Evolutionary conservation across 2,113 vertebrate species (phyloP).

Genomic region (Myxocyprinus asiaticus): DNA sequence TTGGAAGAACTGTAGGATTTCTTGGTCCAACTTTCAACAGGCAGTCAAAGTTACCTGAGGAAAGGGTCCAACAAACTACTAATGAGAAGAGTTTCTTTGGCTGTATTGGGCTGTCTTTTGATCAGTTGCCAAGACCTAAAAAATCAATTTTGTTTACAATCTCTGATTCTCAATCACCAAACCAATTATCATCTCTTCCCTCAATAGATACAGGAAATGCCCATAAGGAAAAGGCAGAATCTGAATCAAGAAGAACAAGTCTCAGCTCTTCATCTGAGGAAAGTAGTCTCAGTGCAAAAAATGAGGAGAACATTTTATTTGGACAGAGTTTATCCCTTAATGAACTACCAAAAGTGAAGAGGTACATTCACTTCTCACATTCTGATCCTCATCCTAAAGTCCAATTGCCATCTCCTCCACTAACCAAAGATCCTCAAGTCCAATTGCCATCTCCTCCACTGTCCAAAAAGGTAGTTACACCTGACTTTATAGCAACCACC

Average conservation of each 20-base stretch:
- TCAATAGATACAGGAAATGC: neutral
- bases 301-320: neutral
- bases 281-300: neutral
- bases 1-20: neutral
- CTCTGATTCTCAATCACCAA: neutral
- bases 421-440: neutral
- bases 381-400: neutral
- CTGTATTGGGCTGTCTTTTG: conserved; percentile 10
- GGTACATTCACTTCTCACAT: conserved; percentile 48
- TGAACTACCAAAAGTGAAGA: conserved; percentile 32
- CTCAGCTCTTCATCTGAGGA: conserved; percentile 1
- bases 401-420: neutral
- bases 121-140: conserved; percentile 13
- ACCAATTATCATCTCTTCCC: neutral
- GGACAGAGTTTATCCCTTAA: conserved; percentile 17
- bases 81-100: conserved; percentile 15
- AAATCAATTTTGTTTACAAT: conserved; percentile 16
- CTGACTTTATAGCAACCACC: neutral
- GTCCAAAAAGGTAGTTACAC: neutral
- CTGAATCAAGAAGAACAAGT: neutral
- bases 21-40: neutral
- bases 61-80: neutral
- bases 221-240: neutral
- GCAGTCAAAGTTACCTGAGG: neutral
- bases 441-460: neutral